Percentiles rank a stretch among this genome's conserved stretches.
Conservation (phyloP, 2,113 vertebrate genomes). For the Procapra przewalskii region DNA sequence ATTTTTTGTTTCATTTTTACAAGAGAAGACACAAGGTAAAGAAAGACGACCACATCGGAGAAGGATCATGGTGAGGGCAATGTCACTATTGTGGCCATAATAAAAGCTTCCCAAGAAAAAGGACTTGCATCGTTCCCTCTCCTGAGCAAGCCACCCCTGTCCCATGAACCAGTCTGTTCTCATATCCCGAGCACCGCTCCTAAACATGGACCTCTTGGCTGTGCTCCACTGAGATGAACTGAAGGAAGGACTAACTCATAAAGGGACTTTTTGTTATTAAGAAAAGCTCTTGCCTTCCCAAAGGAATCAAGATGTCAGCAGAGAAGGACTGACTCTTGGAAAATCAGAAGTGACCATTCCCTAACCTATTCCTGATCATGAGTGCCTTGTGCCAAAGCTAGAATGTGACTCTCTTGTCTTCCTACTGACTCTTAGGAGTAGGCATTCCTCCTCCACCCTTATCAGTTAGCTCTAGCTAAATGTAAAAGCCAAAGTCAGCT, state of each 20-base stretch:
- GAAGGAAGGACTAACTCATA: slow-evolving; percentile 3
- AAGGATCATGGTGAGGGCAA: slow-evolving; percentile 74
- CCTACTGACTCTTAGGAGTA: slow-evolving; percentile 1
- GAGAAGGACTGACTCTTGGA: slow-evolving; percentile 43
- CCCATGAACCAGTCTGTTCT: slow-evolving; percentile 55
- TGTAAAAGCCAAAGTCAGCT: slow-evolving; percentile 37
- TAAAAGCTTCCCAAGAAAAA: slow-evolving; percentile 46
- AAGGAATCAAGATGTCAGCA: slow-evolving; percentile 10
- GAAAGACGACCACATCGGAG: slow-evolving; percentile 75
- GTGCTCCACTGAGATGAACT: slow-evolving; percentile 36
- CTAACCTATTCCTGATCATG: slow-evolving; percentile 56
- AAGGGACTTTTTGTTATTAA: slow-evolving; percentile 1
- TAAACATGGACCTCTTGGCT: not conserved
- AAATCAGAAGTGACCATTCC: slow-evolving; percentile 51
- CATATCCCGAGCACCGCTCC: slow-evolving; percentile 53
- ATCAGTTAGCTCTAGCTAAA: not conserved
- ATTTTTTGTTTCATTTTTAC: slow-evolving; percentile 79
- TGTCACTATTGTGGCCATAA: slow-evolving; percentile 64
- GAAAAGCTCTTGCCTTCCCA: slow-evolving; percentile 43
- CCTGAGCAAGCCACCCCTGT: slow-evolving; percentile 41
- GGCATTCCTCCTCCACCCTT: not conserved
- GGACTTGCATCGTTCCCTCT: not conserved
- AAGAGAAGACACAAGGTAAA: slow-evolving; percentile 84
- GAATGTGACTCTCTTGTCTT: slow-evolving; percentile 64
- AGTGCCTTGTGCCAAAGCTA: slow-evolving; percentile 62